These are phyloP conservation scores for Apogon talboti DNA, from an alignment of 2,797 vertebrate species.

Conservation along the genomic window DNA sequence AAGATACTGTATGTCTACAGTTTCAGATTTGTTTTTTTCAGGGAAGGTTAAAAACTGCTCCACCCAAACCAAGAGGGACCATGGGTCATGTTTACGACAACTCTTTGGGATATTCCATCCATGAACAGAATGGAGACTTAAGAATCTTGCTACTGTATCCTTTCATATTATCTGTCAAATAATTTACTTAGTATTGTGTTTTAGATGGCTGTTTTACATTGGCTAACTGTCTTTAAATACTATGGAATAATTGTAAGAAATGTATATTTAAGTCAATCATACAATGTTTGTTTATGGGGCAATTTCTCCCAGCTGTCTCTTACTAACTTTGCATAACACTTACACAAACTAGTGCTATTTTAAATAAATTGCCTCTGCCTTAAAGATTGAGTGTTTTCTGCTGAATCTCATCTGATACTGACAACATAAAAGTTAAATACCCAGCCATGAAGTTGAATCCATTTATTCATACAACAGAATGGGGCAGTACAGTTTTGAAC, in stretches of 20 bases:
- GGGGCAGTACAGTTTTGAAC: slow-evolving; percentile 72
- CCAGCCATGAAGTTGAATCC: slow-evolving; percentile 48
- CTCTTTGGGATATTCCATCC: slow-evolving; percentile 20
- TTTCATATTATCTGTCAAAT: slow-evolving; percentile 16
- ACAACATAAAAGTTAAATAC: background rate
- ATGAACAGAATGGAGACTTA: slow-evolving; percentile 25
- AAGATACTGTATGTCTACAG: slow-evolving; percentile 27
- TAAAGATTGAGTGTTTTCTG: background rate
- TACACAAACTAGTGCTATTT: slow-evolving; percentile 32
- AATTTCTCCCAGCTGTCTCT: slow-evolving; percentile 4
- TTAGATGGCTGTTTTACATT: slow-evolving; percentile 18
- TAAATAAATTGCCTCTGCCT: slow-evolving; percentile 59
- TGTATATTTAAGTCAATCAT: slow-evolving; percentile 1
- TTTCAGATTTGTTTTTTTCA: slow-evolving; percentile 43
- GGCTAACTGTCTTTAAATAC: slow-evolving; percentile 25
- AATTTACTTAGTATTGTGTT: slow-evolving; percentile 8
- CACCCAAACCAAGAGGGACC: slow-evolving; percentile 32
- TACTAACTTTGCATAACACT: slow-evolving; percentile 36
- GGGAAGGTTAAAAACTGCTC: slow-evolving; percentile 41
- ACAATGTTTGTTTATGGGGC: slow-evolving; percentile 11
- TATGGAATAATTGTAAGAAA: slow-evolving; percentile 16
- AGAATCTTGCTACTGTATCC: slow-evolving; percentile 62
- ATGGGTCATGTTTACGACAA: slow-evolving; percentile 15
- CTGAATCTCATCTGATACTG: background rate
- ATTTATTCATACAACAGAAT: slow-evolving; percentile 79